Evolutionary conservation across 1,140 invertebrate species (phyloP), one percentile per base, ranked within the genome.

Genomic region (Halictus rubicundus): DNA sequence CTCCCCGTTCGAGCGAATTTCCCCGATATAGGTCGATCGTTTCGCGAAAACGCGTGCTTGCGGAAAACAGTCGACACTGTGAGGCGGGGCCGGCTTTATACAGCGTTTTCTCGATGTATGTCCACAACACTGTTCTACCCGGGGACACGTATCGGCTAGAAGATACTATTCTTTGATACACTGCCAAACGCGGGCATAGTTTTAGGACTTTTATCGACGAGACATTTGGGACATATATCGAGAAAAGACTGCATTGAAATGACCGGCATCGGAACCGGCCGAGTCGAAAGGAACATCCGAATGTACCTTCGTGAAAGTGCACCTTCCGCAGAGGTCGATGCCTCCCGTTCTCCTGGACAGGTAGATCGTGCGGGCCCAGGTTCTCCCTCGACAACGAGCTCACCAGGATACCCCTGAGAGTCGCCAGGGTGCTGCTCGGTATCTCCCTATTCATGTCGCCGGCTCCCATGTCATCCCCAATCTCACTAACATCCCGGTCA

Each of bases 371-470:
- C 52, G 91, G 92, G 8, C 93, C 93, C 52, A 95, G 91, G 87
- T 95, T 95, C 89, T 95, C 94, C 63, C 93, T 92, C 27, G 94
- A 94, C 84, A 95, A 88, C 14, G 95, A 95, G 65, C 93, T 93
- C 82, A 95, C 93, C n/a, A 95, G 91, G 80, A 95, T 95, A 23
- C 94, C 94, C 57, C 94, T 89, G 70, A 95, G 92, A 75, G 94
- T 93, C 76, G 94, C 93, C 49, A 95, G 91, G 70, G 93, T 94
- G 87, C 92, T 93, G 85, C 92, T 93, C 19, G 93, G 92, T 85
- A 94, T 94, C 66, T 92, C 92, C 65, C 93, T 89, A 78, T 93
- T 92, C 91, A 93, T 93, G 69, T 91, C 90, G 81, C 88, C 89
- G 82, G 88, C 88, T 81, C 90, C 92, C 93, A 93, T 93, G 84